A percentile compares a stretch with the other conserved stretches of the same genome.
Conservation (phyloP, 1,140 invertebrate genomes). For the Drosophila elegans region DNA sequence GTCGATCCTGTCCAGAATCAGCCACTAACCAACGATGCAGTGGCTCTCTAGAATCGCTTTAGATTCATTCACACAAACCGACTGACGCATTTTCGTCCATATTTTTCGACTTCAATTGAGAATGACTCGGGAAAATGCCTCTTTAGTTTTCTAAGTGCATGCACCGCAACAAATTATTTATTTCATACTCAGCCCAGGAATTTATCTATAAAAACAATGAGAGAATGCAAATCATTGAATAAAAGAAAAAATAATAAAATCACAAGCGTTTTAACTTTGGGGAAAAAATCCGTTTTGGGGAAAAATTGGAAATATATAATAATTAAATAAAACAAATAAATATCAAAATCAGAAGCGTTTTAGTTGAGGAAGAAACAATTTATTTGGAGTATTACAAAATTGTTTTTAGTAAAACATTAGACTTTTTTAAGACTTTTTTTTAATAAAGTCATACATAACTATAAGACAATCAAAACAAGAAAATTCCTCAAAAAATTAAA, state of each 20-base stretch:
- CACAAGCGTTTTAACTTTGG: neutral
- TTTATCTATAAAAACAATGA: slow-evolving; percentile 55
- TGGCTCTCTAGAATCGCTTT: slow-evolving; percentile 34
- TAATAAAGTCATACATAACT: too few relatives aligned
- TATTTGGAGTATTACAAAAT: too few relatives aligned
- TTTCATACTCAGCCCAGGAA: slow-evolving; percentile 78
- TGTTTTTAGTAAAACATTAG: too few relatives aligned
- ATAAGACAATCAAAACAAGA: too few relatives aligned
- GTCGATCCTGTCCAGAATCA: slow-evolving; percentile 24
- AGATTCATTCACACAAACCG: slow-evolving; percentile 8
- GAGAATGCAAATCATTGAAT: slow-evolving; percentile 46
- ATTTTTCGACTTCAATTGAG: slow-evolving; percentile 43
- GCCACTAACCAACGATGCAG: slow-evolving; percentile 24
- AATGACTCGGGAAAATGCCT: slow-evolving; percentile 43
- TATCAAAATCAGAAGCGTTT: slow-evolving; percentile 3
- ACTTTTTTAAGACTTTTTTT: too few relatives aligned
- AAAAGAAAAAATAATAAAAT: slow-evolving; percentile 6
- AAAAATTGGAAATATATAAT: slow-evolving; percentile 18
- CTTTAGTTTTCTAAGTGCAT: slow-evolving; percentile 75
- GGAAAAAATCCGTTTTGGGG: neutral
- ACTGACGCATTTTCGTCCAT: slow-evolving; percentile 67
- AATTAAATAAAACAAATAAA: slow-evolving; percentile 35
- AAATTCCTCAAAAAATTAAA: neutral
- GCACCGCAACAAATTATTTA: slow-evolving; percentile 77
- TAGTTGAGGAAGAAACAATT: neutral